Percentiles rank a stretch among this genome's conserved stretches.
These are phyloP conservation scores for Anthonomus grandis DNA, from an alignment of 1,140 invertebrate genomes.

Conservation along the genomic window DNA sequence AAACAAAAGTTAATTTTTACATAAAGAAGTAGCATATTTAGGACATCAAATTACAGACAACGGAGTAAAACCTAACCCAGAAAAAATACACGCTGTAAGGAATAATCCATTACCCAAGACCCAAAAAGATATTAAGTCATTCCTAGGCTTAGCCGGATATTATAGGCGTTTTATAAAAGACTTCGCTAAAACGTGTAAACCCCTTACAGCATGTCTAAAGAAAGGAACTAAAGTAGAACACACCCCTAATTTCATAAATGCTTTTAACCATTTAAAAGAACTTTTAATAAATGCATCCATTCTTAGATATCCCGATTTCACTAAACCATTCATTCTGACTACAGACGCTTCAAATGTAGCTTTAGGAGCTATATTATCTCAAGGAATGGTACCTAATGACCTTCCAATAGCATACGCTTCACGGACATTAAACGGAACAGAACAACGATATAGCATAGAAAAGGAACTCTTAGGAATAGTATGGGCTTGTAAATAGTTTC, in stretches of 20 bases:
- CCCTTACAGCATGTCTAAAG: conserved; percentile 42
- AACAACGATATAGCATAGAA: conserved; percentile 39
- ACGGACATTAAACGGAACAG: conserved; percentile 35
- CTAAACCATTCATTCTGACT: conserved; percentile 42
- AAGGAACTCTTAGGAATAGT: conserved; percentile 44
- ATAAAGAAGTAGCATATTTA: conserved; percentile 30
- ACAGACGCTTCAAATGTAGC: conserved; percentile 46
- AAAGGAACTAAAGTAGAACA: no score
- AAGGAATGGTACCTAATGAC: conserved; percentile 35
- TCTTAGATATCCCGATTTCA: conserved; percentile 39
- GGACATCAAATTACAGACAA: conserved; percentile 32
- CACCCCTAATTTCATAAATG: not conserved
- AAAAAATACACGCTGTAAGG: conserved; percentile 22
- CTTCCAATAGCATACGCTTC: conserved; percentile 41
- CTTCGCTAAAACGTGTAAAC: conserved; percentile 43
- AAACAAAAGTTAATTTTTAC: conserved; percentile 17
- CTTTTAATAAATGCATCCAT: conserved; percentile 40
- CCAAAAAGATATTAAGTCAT: conserved; percentile 41
- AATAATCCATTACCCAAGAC: conserved; percentile 15
- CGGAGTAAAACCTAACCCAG: conserved; percentile 33
- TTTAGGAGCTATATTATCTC: conserved; percentile 43
- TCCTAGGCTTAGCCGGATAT: conserved; percentile 48
- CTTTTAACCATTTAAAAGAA: conserved; percentile 39
- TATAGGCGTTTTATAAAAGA: conserved; percentile 30
- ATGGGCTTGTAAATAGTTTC: conserved; percentile 47